Conservation (phyloP, 2,888 invertebrate species). For the Eretmocerus hayati region DNA sequence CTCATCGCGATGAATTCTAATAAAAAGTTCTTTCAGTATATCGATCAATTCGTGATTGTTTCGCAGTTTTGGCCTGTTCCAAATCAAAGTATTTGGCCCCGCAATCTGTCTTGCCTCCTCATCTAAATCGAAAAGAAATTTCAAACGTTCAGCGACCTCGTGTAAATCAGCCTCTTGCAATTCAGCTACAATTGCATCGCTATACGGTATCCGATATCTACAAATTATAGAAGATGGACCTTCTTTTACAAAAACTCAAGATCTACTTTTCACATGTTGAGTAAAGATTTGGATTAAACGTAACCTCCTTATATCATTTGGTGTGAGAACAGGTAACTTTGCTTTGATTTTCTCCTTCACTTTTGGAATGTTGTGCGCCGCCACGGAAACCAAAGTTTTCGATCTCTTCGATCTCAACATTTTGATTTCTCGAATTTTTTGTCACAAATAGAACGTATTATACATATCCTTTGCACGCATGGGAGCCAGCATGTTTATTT, state of each 20-base stretch:
- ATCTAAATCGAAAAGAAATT: conserved; percentile 54
- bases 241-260: too few relatives aligned
- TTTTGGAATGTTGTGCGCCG: conserved; percentile 26
- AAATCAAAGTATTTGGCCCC: conserved; percentile 51
- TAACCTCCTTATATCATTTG: conserved; percentile 41
- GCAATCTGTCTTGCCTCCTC: conserved; percentile 48
- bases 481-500: too few relatives aligned
- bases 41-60: conserved; percentile 35
- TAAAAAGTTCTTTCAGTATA: conserved; percentile 42
- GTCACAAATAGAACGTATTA: too few relatives aligned
- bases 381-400: conserved; percentile 25
- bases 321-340: conserved; percentile 38
- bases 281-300: neutral
- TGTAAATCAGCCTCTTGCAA: conserved; percentile 50
- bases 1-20: neutral
- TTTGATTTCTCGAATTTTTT: too few relatives aligned
- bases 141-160: conserved; percentile 50
- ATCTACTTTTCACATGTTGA: too few relatives aligned
- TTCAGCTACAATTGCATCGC: conserved; percentile 53
- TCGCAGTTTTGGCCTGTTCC: conserved; percentile 38
- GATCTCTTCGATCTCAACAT: conserved; percentile 1
- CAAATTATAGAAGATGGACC: too few relatives aligned
- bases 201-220: conserved; percentile 51
- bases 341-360: conserved; percentile 36
- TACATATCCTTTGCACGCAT: too few relatives aligned